Percentiles rank a stretch among this genome's conserved stretches.
These are phyloP conservation scores for Tenthredo mesomela DNA, from an alignment of 2,888 invertebrate species.

Conservation along the genomic window DNA sequence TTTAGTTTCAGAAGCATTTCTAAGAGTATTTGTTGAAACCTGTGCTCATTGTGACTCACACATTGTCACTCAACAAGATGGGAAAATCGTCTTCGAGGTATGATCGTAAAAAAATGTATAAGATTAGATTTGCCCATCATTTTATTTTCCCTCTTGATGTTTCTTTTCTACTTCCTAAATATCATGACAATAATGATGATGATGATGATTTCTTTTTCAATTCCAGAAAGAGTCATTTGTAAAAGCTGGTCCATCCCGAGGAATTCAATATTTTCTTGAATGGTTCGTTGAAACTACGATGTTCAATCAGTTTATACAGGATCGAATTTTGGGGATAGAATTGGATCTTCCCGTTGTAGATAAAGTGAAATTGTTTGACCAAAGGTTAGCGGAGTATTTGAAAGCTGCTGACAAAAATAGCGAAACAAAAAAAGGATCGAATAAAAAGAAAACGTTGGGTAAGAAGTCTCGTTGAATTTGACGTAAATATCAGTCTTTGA, in stretches of 20 bases:
- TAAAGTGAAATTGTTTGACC: slow-evolving; percentile 61
- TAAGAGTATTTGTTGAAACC: slow-evolving; percentile 87
- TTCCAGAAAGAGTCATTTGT: slow-evolving; percentile 88
- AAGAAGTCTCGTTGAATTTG: slow-evolving; percentile 50
- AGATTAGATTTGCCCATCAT: neutral
- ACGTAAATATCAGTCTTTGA: neutral
- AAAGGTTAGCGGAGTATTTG: slow-evolving; percentile 61
- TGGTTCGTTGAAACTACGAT: slow-evolving; percentile 94
- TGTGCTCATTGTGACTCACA: slow-evolving; percentile 61
- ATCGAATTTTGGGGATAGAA: slow-evolving; percentile 66
- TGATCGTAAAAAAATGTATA: slow-evolving; percentile 43
- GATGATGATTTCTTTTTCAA: slow-evolving; percentile 58
- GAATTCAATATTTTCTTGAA: slow-evolving; percentile 87
- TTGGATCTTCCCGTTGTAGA: slow-evolving; percentile 62
- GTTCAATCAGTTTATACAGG: slow-evolving; percentile 88
- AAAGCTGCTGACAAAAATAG: slow-evolving; percentile 57
- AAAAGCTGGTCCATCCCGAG: slow-evolving; percentile 82
- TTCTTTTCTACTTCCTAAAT: slow-evolving; percentile 10
- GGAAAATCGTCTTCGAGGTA: slow-evolving; percentile 77
- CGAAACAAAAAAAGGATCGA: slow-evolving; percentile 60
- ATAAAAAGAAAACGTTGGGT: slow-evolving; percentile 69
- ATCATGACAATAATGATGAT: slow-evolving; percentile 28
- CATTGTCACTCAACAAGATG: slow-evolving; percentile 73
- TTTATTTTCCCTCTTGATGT: slow-evolving; percentile 40
- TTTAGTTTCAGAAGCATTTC: slow-evolving; percentile 88